Evolutionary conservation across 2,888 invertebrate genomes (phyloP).

Genomic region (Aricia artaxerxes): DNA sequence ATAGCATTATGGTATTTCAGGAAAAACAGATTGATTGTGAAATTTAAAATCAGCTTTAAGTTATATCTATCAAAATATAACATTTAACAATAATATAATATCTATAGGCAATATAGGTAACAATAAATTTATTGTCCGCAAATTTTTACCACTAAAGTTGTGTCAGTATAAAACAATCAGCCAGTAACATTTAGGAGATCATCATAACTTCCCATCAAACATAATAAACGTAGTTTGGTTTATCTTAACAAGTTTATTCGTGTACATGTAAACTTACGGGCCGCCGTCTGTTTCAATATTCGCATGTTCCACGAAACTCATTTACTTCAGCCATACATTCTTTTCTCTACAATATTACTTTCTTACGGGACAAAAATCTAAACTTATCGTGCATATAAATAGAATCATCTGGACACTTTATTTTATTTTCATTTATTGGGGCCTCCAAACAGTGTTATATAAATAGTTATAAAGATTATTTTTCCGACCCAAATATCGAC

Average conservation of each 20-base stretch:
- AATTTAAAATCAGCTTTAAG: no score
- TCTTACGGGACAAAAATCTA: constrained; percentile 60
- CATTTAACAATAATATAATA: no score
- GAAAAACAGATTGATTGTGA: no score
- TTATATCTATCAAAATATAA: no score
- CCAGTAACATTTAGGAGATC: background rate
- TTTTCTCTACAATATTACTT: constrained; percentile 56
- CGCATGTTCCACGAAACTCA: constrained; percentile 53
- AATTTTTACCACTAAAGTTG: background rate
- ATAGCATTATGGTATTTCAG: no score
- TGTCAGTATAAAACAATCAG: background rate
- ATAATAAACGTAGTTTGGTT: constrained; percentile 36
- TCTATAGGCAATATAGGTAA: no score
- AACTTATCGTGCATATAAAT: constrained; percentile 56
- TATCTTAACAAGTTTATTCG: constrained; percentile 40
- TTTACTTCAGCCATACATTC: constrained; percentile 71
- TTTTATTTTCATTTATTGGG: no score
- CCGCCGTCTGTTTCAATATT: constrained; percentile 48
- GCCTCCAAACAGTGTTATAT: no score
- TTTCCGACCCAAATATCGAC: no score
- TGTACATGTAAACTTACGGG: constrained; percentile 44
- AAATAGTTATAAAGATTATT: no score
- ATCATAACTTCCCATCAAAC: constrained; percentile 13
- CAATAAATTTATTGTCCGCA: no score
- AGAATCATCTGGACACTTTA: constrained; percentile 24